Evolutionary conservation across 2,888 invertebrate species (phyloP), one percentile per base, ranked within the genome.

Genomic region (Ornithoptera priamus): DNA sequence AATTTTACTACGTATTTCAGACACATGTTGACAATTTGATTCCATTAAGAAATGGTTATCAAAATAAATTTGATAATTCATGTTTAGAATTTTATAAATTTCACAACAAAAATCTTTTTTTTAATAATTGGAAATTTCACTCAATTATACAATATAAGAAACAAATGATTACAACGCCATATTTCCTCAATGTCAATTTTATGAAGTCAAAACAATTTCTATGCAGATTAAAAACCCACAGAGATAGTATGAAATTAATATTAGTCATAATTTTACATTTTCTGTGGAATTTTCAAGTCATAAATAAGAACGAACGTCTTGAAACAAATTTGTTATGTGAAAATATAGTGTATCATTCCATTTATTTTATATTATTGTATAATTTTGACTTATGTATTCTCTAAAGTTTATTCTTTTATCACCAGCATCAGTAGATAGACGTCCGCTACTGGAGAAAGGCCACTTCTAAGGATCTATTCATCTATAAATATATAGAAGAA

Each of bases 41-140:
- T 80, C 77, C 56, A 74, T 56, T 46, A 89, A 10, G 50, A 79
- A 71, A 64, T 75, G 67, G 72, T 88, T 87, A 67, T 89, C 87
- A 68, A 85, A 90, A 76, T 87, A 89, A 58, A 88, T 75, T 72
- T 79, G 73, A 68, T 75, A 80, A 66, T 82, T 72, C 90, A 90
- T 91, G 70, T 8, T 58, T 58, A n/a, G 56, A 61, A 20, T 57
- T 46, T 39, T 5, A 4, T 20, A 22, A 24, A 15, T 36, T 39
- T 61, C 18, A 18, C 30, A n/a, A 17, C 15, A 12, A 50, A 50
- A 50, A 18, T 15, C 50, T 50, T 50, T 2, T 2, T 57, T 20
- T 20, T 57, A 57, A 10, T 57, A 20, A 57, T 20, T 22, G 20
- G n/a, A 22, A 57, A 57, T 20, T 20, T 5, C 57, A n/a, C 57